Evolutionary conservation across 2,888 invertebrate species (phyloP).

Genomic region (Parascotia fuliginaria): DNA sequence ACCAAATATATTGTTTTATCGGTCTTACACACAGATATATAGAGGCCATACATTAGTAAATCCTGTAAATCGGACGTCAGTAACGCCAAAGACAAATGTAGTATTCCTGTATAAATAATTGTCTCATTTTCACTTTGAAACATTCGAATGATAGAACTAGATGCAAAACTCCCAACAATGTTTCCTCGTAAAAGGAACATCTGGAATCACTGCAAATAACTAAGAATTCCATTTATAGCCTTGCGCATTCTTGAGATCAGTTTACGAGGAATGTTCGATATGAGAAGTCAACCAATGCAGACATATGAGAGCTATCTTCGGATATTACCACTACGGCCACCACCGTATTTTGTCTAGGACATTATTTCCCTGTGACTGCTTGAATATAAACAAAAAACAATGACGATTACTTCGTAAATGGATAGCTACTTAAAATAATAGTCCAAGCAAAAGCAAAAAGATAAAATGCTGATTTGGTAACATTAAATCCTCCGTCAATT

Average conservation of each 20-base stretch:
- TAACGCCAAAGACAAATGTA: constrained; percentile 38
- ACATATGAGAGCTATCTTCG: constrained; percentile 43
- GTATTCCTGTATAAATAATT: constrained; percentile 36
- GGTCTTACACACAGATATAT: too few species aligned
- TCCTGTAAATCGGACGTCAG: constrained; percentile 38
- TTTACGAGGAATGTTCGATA: constrained; percentile 57
- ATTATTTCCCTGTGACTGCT: constrained; percentile 3
- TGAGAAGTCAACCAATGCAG: constrained; percentile 48
- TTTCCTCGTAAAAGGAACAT: constrained; percentile 50
- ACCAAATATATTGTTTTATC: constrained; percentile 42
- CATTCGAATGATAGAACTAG: constrained; percentile 38
- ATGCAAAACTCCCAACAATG: constrained; percentile 52
- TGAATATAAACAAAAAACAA: too few species aligned
- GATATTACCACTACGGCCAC: constrained; percentile 29
- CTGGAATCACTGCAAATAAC: constrained; percentile 61
- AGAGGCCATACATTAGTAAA: constrained; percentile 40
- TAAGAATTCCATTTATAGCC: constrained; percentile 49
- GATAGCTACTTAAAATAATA: too few species aligned
- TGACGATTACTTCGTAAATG: too few species aligned
- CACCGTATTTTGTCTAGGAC: constrained; percentile 1
- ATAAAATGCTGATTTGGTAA: constrained; percentile 22
- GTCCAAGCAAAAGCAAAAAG: constrained; percentile 4
- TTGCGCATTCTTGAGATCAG: constrained; percentile 53
- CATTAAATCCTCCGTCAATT: constrained; percentile 46
- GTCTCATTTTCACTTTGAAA: constrained; percentile 21